Evolutionary conservation across 1,140 invertebrate species (phyloP).

Genomic region (Sitodiplosis mosellana): DNA sequence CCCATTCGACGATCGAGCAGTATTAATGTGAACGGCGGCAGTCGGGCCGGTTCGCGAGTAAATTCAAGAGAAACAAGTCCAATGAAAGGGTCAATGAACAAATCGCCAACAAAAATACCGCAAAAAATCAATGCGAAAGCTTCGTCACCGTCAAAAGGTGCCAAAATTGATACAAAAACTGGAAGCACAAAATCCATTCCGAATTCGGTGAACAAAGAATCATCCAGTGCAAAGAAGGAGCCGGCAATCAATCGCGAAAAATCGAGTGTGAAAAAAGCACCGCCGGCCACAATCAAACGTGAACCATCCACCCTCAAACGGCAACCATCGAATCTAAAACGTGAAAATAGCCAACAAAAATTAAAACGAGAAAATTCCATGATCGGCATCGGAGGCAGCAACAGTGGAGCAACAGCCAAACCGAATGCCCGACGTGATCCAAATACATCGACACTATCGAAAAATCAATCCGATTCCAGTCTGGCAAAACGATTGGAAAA

Average conservation of each 20-base stretch:
- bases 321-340: not conserved
- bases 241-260: not conserved
- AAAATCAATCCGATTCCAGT: not conserved
- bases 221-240: slow-evolving; percentile 1
- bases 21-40: not conserved
- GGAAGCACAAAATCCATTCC: not conserved
- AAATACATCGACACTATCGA: not conserved
- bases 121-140: slow-evolving; percentile 14
- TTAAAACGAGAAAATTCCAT: not conserved
- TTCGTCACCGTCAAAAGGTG: slow-evolving; percentile 13
- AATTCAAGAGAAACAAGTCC: slow-evolving; percentile 4
- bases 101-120: slow-evolving; percentile 4
- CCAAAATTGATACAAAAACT: slow-evolving; percentile 5
- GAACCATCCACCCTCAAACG: not conserved
- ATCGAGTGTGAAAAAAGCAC: slow-evolving; percentile 3
- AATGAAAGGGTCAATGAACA: slow-evolving; percentile 3
- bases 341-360: not conserved
- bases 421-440: too few species aligned
- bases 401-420: not conserved
- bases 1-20: not conserved
- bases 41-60: too few species aligned
- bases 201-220: slow-evolving; percentile 1
- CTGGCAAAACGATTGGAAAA: not conserved
- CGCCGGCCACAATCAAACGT: not conserved
- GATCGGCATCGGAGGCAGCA: not conserved